A percentile compares a stretch with the other conserved stretches of the same genome.
These are phyloP conservation scores for Tuberolachnus salignus DNA, from an alignment of 2,888 invertebrate species.

Conservation along the genomic window DNA sequence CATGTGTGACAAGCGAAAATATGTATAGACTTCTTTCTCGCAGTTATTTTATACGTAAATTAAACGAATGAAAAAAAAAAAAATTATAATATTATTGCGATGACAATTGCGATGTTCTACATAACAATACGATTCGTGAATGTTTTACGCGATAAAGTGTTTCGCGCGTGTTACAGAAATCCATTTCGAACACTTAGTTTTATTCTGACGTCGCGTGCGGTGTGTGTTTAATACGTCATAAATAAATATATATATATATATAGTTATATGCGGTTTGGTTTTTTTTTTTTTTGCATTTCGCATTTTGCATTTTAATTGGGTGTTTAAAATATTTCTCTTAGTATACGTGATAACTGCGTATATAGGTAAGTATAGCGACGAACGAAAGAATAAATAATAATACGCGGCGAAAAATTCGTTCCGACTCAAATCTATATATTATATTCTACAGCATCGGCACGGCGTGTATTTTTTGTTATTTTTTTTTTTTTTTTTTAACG, in stretches of 20 bases:
- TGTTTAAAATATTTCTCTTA: neutral
- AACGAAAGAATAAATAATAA: neutral
- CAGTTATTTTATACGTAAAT: neutral
- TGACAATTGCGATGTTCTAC: slow-evolving; percentile 9
- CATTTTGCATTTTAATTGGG: slow-evolving; percentile 18
- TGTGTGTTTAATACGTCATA: neutral
- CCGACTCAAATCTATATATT: slow-evolving; percentile 3
- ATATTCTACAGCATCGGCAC: no score
- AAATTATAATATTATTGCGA: neutral
- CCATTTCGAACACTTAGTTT: neutral
- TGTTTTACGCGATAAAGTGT: neutral
- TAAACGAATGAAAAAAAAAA: neutral
- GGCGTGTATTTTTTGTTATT: no score
- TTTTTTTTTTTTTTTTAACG: no score
- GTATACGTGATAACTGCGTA: neutral
- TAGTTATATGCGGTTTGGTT: no score
- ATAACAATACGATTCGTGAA: neutral
- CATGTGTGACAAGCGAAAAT: neutral
- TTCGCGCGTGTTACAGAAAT: neutral
- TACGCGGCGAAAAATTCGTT: slow-evolving; percentile 19
- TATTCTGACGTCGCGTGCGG: neutral
- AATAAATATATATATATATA: neutral
- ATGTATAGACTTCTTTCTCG: neutral
- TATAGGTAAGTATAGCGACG: no score
- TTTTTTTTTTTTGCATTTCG: neutral